Base-by-base conservation (phyloP, 2,113 vertebrate genomes). In the Synchiropus splendidus region DNA sequence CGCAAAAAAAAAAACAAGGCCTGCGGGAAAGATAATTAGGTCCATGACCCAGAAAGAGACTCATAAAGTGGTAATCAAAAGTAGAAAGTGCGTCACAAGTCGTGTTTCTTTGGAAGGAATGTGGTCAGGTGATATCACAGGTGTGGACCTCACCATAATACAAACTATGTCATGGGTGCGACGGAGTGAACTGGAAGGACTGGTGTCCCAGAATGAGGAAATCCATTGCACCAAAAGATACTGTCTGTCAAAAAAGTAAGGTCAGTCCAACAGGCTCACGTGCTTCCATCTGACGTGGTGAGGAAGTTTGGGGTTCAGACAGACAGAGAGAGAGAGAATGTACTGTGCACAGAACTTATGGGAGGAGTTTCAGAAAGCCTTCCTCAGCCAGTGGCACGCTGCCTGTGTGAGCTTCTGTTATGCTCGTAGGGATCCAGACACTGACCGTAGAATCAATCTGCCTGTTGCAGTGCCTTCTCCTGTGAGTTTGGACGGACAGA, bases 281-380 rank as follows among this genome's bases (percentile, higher is more conserved):
- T 6, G 17, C 42, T 48, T 43, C 2, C 14, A 48, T 50, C 17
- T 18, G 10, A 27, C 21, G 45, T 18, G 27, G 18, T 42, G 33
- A 50, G 30, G 16, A 16, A 36, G 38, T 50, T 12, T 37, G 17
- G 5, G 9, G 11, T n/a, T 11, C 16, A n/a, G 31, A 1, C 9
- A 12, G 8, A 31, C 2, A 31, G 10, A 16, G 13, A 32, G 31
- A 15, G 39, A 52, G 37, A 11, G 36, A 45, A 27, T 36, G n/a
- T 45, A 34, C 32, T 42, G 18, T 49, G 33, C 32, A 15, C 44
- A 61, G 40, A 66, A 60, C 42, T 32, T 18, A 46, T 51, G 68
- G 80, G 80, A 70, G 80, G 80, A 79, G 80, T 76, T 59, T 49
- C 36, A 21, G 30, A 30, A 54, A 56, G 50, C 55, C 64, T 66